These are phyloP conservation scores for Argyresthia albistria DNA, from an alignment of 2,888 invertebrate species.

Conservation along the genomic window DNA sequence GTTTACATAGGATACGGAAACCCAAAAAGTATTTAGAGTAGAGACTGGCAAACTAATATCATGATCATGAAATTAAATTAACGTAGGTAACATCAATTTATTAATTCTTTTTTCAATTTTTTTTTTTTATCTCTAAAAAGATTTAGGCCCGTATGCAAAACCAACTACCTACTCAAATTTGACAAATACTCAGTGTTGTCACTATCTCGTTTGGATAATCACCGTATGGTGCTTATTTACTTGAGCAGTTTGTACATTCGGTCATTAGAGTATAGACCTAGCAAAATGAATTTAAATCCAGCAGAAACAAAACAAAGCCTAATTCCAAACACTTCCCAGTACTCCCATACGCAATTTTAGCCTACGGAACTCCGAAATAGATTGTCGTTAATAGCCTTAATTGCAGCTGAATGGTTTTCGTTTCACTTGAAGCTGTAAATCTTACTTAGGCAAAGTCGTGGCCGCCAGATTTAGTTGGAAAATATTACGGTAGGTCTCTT, in stretches of 20 bases:
- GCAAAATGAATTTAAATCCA: not conserved
- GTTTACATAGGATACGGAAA: too few species aligned
- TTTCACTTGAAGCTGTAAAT: slow-evolving; percentile 40
- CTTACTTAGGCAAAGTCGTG: slow-evolving; percentile 28
- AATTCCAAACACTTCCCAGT: not conserved
- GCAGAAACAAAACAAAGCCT: not conserved
- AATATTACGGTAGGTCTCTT: slow-evolving; percentile 18
- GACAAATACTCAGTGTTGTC: not conserved
- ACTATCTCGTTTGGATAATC: not conserved
- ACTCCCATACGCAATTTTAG: slow-evolving; percentile 21
- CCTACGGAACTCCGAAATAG: slow-evolving; percentile 41
- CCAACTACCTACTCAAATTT: too few species aligned
- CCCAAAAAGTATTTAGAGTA: too few species aligned
- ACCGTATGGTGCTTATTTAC: too few species aligned
- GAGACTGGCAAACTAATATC: too few species aligned
- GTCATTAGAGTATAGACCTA: too few species aligned
- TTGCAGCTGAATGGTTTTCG: slow-evolving; percentile 20
- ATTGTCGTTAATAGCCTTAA: slow-evolving; percentile 63
- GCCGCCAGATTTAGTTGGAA: slow-evolving; percentile 49
- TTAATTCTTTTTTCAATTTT: too few species aligned
- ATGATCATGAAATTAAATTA: too few species aligned
- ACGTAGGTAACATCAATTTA: too few species aligned
- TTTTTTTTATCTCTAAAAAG: too few species aligned
- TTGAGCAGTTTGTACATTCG: not conserved
- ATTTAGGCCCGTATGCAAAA: too few species aligned